These are phyloP conservation scores for Junonia oenone DNA, from an alignment of 2,888 invertebrate genomes.

Conservation along the genomic window DNA sequence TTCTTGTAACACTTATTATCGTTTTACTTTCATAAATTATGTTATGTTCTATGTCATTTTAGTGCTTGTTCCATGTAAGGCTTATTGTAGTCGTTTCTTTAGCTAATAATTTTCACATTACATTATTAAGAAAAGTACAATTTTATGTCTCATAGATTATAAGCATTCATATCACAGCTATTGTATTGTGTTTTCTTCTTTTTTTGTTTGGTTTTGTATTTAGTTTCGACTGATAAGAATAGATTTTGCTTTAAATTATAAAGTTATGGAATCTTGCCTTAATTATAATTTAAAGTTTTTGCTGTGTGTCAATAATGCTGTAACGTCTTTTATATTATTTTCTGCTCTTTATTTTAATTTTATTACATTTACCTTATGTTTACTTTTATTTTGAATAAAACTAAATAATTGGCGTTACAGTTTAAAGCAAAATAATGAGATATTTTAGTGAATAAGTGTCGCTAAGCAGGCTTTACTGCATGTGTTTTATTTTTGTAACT, in stretches of 20 bases:
- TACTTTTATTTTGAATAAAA: background rate
- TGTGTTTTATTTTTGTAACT: conserved; percentile 29
- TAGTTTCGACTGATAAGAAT: conserved; percentile 8
- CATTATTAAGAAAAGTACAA: conserved; percentile 27
- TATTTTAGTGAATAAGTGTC: conserved; percentile 16
- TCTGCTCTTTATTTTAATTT: conserved; percentile 3
- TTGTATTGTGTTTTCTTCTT: conserved; percentile 16
- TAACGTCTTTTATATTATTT: conserved; percentile 16
- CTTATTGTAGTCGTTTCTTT: background rate
- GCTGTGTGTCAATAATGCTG: conserved; percentile 4
- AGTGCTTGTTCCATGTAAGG: conserved; percentile 1
- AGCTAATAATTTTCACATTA: background rate
- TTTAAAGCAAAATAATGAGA: conserved; percentile 14
- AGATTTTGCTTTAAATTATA: conserved; percentile 13
- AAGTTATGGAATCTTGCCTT: conserved; percentile 21
- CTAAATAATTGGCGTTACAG: conserved; percentile 7
- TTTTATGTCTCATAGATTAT: conserved; percentile 21
- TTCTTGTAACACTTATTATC: background rate
- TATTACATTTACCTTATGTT: background rate
- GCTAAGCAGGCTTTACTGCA: conserved; percentile 28
- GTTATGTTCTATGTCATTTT: conserved; percentile 3
- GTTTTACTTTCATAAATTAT: background rate
- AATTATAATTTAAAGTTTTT: conserved; percentile 7
- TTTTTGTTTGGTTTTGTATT: conserved; percentile 25
- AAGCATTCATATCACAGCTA: conserved; percentile 13